Base-by-base conservation (phyloP, 2,113 vertebrate species). In the Gobiocypris rarus region DNA sequence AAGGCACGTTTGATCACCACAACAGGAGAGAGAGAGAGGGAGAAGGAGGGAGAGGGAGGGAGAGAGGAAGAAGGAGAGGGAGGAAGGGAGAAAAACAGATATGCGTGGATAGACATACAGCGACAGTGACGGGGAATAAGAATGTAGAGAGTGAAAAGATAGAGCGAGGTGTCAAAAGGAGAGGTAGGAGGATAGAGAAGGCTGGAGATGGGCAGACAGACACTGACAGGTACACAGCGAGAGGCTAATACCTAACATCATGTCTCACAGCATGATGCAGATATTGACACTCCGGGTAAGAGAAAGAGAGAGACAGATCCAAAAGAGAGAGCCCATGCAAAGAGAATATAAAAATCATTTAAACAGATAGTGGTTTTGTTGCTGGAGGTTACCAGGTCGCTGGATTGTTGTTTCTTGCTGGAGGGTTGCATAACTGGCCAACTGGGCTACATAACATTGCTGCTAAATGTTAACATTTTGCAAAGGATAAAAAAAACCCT, bases 1-100 rank as follows among this genome's bases (percentile, higher is more conserved):
- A 78, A 77, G 82, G 74, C 79, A 76, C 87, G 81, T 88, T 87
- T 89, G 87, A 91, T 91, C 80, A 76, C 45, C 79, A 79, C 87
- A 89, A 78, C 81, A 82, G 75, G 81, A 81, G 56, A n/a, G 75
- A 87, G 41, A 45, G 61, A 85, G 71, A 34, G 31, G 15, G 75
- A 26, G 31, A 76, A 43, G 70, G 71, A 19, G 75, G 19, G 31
- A 76, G 48, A 74, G 71, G 34, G 3, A 3, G 3, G 34, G 3
- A 19, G 75, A 76, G 48, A 74, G 71, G 34, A 34, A 3, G 58
- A 84, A 43, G 75, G 73, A 50, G 19, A 28, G 22, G 83, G 34
- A 69, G 78, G 73, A 59, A 71, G 22, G 45, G 52, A 31, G 17
- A 22, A 54, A 71, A 52, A 52, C 74, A 54, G n/a, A 83, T 43